phyloP scores from a whole-genome alignment of 2,888 invertebrate species.

The Melinaea marsaeus region DNA sequence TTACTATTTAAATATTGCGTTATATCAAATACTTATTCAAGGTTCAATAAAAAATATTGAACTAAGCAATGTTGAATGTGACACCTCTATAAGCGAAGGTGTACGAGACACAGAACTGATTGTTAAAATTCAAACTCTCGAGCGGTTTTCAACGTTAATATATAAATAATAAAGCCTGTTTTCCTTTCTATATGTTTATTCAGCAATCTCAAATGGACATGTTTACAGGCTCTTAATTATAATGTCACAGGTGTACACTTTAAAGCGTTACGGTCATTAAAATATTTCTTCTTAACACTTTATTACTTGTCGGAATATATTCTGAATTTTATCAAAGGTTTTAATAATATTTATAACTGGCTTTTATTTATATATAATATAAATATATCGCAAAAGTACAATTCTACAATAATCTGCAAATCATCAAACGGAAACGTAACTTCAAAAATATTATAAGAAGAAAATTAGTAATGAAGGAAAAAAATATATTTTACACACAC shows the following conservation, averaged over 20 bases:
- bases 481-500: too few species aligned
- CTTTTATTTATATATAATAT: background rate
- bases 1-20: too few species aligned
- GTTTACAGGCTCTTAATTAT: slow-evolving; percentile 32
- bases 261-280: slow-evolving; percentile 39
- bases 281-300: slow-evolving; percentile 50
- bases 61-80: slow-evolving; percentile 37
- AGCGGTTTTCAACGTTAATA: slow-evolving; percentile 5
- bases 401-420: too few species aligned
- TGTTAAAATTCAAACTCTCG: background rate
- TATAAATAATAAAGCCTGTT: background rate
- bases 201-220: slow-evolving; percentile 2
- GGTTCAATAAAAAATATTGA: slow-evolving; percentile 27
- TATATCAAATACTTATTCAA: background rate
- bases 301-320: slow-evolving; percentile 42
- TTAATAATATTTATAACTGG: slow-evolving; percentile 14
- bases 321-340: slow-evolving; percentile 11
- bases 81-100: slow-evolving; percentile 35
- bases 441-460: too few species aligned
- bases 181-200: background rate
- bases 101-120: slow-evolving; percentile 1
- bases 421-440: too few species aligned
- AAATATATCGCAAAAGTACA: background rate
- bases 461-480: too few species aligned
- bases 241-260: slow-evolving; percentile 45